Evolutionary conservation across 2,797 vertebrate species (phyloP).

Genomic region (Toxotes lorentzi): DNA sequence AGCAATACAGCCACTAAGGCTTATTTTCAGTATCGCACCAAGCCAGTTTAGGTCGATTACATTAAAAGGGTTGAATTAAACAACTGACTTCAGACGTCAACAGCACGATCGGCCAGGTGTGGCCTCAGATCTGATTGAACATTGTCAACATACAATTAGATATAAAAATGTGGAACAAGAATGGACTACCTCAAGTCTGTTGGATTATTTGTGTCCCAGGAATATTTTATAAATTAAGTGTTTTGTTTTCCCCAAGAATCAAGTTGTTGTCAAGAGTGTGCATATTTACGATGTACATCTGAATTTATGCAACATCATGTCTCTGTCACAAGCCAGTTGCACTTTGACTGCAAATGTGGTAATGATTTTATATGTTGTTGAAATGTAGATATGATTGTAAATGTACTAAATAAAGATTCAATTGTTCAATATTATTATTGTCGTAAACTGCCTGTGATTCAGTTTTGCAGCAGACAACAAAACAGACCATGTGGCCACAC

Average conservation of each 20-base stretch:
- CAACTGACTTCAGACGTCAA: neutral
- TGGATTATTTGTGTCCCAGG: neutral
- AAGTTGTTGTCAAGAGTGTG: neutral
- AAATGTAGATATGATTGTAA: constrained; percentile 54
- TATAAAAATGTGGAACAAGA: neutral
- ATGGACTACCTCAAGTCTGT: neutral
- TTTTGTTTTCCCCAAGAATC: neutral
- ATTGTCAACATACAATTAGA: neutral
- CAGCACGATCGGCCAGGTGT: neutral
- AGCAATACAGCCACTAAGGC: neutral
- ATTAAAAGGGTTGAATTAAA: neutral
- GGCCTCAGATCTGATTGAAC: neutral
- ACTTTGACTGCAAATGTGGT: neutral
- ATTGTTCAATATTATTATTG: constrained; percentile 14
- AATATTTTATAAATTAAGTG: neutral
- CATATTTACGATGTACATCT: constrained; percentile 1
- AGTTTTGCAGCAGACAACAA: neutral
- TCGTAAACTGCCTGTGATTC: neutral
- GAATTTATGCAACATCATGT: neutral
- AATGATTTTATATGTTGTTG: constrained; percentile 1
- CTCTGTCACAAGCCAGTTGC: neutral
- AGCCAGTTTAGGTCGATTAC: neutral
- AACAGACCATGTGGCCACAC: neutral
- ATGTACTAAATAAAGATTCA: constrained; percentile 57
- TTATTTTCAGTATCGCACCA: neutral